A percentile compares a stretch with the other conserved stretches of the same genome.
Evolutionary conservation across 92 coral and sea anemone genomes (phyloP).

Genomic region (Heteractis magnifica): DNA sequence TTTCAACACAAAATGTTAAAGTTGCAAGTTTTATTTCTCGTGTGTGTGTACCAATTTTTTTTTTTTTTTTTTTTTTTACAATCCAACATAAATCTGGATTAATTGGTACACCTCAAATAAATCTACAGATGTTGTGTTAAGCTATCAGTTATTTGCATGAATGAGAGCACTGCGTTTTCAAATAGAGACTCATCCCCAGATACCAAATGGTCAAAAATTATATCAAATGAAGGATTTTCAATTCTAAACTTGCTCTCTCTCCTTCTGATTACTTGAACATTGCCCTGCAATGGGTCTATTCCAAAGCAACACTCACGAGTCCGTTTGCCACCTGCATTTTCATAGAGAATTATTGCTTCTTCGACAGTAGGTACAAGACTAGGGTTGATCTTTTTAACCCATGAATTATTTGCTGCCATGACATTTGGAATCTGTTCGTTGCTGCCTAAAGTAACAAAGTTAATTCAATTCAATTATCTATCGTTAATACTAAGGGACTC

Average conservation of each 20-base stretch:
- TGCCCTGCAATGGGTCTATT: constrained; percentile 14
- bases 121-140: constrained; percentile 2
- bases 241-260: constrained; percentile 14
- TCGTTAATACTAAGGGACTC: too few relatives aligned
- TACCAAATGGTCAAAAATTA: constrained; percentile 13
- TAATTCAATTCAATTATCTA: neutral
- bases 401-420: constrained; percentile 18
- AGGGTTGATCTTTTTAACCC: constrained; percentile 14
- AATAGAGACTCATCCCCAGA: constrained; percentile 5
- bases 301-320: constrained; percentile 27
- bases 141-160: constrained; percentile 2
- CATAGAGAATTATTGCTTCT: constrained; percentile 30
- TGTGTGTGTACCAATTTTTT: neutral
- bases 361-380: constrained; percentile 24
- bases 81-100: neutral
- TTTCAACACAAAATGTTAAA: too few relatives aligned
- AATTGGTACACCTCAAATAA: neutral
- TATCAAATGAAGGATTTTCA: constrained; percentile 8
- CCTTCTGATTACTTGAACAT: neutral
- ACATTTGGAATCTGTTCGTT: constrained; percentile 25
- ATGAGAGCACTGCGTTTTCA: constrained; percentile 7
- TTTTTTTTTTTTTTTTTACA: too few relatives aligned
- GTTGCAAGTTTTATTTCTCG: too few relatives aligned
- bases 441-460: constrained; percentile 8
- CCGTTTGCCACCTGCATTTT: constrained; percentile 25